Evolutionary conservation across 1,140 invertebrate genomes (phyloP).

Genomic region (Cyclargus thomasi): DNA sequence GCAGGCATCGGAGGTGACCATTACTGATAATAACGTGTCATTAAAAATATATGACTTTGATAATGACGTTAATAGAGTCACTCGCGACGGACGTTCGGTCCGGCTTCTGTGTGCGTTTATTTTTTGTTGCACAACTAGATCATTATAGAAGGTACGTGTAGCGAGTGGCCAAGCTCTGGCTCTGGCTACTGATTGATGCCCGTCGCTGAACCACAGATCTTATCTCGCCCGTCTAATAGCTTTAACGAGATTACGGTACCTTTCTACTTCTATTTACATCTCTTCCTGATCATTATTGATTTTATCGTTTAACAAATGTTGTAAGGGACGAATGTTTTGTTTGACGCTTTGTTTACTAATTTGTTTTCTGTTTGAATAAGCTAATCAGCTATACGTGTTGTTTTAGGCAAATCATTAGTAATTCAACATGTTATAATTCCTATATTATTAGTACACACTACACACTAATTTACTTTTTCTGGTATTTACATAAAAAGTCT

Average conservation of each 20-base stretch:
- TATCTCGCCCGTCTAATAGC: constrained; percentile 55
- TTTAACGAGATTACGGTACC: constrained; percentile 67
- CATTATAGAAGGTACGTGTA: constrained; percentile 41
- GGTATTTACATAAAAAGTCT: background rate
- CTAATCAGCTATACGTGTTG: background rate
- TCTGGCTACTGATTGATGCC: constrained; percentile 57
- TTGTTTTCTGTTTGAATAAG: background rate
- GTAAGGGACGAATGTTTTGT: background rate
- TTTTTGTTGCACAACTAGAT: constrained; percentile 40
- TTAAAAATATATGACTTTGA: constrained; percentile 6
- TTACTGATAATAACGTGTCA: constrained; percentile 13
- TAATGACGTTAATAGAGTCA: constrained; percentile 26
- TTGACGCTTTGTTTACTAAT: background rate
- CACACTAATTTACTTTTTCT: background rate
- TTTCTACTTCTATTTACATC: constrained; percentile 46
- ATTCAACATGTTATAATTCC: background rate
- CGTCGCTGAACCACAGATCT: constrained; percentile 46
- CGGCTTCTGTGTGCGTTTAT: constrained; percentile 22
- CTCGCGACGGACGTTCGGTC: constrained; percentile 32
- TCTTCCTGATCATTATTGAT: constrained; percentile 43
- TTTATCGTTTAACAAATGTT: constrained; percentile 20
- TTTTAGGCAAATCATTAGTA: background rate
- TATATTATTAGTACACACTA: background rate
- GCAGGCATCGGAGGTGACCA: background rate
- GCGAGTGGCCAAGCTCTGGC: constrained; percentile 28